Evolutionary conservation across 2,797 vertebrate genomes (phyloP).

Genomic region (Borostomias antarcticus): DNA sequence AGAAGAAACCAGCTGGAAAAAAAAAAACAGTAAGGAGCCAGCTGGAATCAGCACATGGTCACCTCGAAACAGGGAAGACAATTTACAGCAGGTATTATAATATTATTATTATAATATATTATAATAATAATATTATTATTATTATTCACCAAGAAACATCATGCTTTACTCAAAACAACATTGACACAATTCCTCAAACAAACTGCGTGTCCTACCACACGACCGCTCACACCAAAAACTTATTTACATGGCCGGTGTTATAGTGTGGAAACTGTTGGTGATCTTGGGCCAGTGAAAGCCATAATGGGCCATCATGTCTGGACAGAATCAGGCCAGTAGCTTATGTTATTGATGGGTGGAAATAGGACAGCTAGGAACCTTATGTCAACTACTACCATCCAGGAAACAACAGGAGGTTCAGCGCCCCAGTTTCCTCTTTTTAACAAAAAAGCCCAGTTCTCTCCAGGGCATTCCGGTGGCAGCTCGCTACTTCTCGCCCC

Average conservation of each 20-base stretch:
- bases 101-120: no score
- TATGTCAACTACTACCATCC: conserved; percentile 42
- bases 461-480: conserved; percentile 50
- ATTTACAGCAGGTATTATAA: conserved; percentile 1
- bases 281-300: not conserved
- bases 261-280: not conserved
- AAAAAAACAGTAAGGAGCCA: no score
- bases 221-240: not conserved
- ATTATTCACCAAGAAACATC: no score
- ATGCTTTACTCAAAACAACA: no score
- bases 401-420: conserved; percentile 62
- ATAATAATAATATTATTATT: no score
- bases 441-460: conserved; percentile 26
- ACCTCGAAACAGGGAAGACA: no score
- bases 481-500: conserved; percentile 17
- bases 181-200: no score
- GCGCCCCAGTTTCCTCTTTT: conserved; percentile 63
- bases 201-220: no score
- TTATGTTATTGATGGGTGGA: conserved; percentile 53
- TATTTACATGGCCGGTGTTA: not conserved
- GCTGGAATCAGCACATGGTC: conserved; percentile 14
- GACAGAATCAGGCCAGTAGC: conserved; percentile 61
- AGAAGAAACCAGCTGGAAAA: conserved; percentile 23
- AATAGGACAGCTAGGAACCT: conserved; percentile 62
- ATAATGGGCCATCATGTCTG: conserved; percentile 29